Evolutionary conservation across 2,888 invertebrate species (phyloP).

Genomic region (Dicycla oo): DNA sequence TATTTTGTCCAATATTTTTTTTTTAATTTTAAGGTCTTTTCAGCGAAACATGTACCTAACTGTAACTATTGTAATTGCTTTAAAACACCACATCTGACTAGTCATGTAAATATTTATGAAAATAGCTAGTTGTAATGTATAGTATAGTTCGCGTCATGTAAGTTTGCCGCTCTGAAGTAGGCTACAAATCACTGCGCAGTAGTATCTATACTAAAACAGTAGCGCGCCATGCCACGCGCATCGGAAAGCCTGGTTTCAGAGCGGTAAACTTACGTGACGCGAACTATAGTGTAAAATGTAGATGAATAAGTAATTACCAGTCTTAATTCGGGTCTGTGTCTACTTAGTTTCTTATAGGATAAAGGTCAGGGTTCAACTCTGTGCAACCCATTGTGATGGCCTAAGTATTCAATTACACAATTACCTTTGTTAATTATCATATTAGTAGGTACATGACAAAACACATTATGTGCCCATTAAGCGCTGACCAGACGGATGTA

Average conservation of each 20-base stretch:
- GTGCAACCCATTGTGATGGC: conserved; percentile 55
- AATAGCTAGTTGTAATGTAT: conserved; percentile 59
- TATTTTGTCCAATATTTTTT: conserved; percentile 66
- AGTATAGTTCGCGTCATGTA: too few relatives aligned
- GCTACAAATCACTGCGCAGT: too few relatives aligned
- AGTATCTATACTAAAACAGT: too few relatives aligned
- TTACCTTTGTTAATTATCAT: conserved; percentile 53
- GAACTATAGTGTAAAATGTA: too few relatives aligned
- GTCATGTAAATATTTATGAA: conserved; percentile 71
- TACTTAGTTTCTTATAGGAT: conserved; percentile 56
- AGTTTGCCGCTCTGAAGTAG: too few relatives aligned
- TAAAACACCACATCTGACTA: conserved; percentile 70
- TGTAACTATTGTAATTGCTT: conserved; percentile 57
- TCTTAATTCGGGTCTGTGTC: conserved; percentile 55
- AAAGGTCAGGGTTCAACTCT: conserved; percentile 61
- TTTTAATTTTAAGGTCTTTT: conserved; percentile 55
- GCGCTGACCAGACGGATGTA: too few relatives aligned
- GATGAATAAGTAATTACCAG: conserved; percentile 54
- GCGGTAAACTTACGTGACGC: too few relatives aligned
- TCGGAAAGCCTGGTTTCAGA: too few relatives aligned
- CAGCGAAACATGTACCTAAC: conserved; percentile 26
- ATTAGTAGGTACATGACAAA: conserved; percentile 56
- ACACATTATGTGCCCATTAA: conserved; percentile 35
- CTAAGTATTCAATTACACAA: conserved; percentile 62
- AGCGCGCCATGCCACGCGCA: too few relatives aligned